Percentiles rank a stretch among this genome's conserved stretches.
These are phyloP conservation scores for Melanotaenia parkinsoni DNA, from an alignment of 2,797 vertebrate species.

Conservation along the genomic window DNA sequence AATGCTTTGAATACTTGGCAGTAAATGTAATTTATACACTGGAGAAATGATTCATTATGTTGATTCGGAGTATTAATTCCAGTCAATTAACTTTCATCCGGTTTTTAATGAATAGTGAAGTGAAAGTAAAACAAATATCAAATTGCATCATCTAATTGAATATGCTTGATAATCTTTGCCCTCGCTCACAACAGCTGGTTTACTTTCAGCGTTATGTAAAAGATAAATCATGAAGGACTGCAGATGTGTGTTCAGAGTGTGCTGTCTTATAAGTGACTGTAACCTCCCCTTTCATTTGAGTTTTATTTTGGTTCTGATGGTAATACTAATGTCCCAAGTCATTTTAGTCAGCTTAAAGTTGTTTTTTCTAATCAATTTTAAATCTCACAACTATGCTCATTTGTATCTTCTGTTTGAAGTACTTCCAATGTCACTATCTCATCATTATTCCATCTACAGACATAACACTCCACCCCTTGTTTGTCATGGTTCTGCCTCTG, in stretches of 20 bases:
- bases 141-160: constrained; percentile 13
- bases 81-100: constrained; percentile 20
- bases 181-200: constrained; percentile 1
- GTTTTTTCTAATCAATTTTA: constrained; percentile 24
- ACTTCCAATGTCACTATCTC: constrained; percentile 81
- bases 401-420: constrained; percentile 83
- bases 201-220: constrained; percentile 16
- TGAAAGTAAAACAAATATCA: constrained; percentile 4
- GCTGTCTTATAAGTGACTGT: constrained; percentile 69
- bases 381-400: constrained; percentile 78
- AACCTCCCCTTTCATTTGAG: constrained; percentile 34
- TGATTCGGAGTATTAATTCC: constrained; percentile 45
- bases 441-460: constrained; percentile 78
- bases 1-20: constrained; percentile 26
- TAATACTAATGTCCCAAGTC: constrained; percentile 64
- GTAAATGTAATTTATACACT: constrained; percentile 39
- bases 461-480: constrained; percentile 68
- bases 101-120: constrained; percentile 9
- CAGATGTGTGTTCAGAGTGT: constrained; percentile 77
- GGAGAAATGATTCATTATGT: constrained; percentile 35
- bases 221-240: constrained; percentile 70
- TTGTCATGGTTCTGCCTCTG: constrained; percentile 79
- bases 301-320: constrained; percentile 67
- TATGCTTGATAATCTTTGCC: not conserved
- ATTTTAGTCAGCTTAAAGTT: constrained; percentile 60